phyloP scores from a whole-genome alignment of 2,797 vertebrate species.

The Acanthis flammea region DNA sequence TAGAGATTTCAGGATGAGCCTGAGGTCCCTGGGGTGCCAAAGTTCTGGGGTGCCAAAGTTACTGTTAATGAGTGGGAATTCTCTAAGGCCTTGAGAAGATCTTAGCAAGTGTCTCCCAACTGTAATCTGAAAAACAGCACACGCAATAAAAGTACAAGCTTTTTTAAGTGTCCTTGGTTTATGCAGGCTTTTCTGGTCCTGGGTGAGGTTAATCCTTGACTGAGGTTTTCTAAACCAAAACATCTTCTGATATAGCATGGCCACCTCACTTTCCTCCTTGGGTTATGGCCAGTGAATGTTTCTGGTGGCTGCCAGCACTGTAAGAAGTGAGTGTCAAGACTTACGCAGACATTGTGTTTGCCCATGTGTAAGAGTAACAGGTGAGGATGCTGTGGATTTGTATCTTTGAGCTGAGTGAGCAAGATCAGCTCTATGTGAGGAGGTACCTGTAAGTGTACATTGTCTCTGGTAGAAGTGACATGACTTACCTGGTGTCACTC shows the following conservation, averaged over 20 bases:
- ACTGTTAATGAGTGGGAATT: not conserved
- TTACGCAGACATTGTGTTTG: fast-evolving
- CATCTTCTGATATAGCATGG: not conserved
- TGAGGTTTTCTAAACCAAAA: not conserved
- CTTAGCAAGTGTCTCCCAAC: not conserved
- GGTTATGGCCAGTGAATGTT: not conserved
- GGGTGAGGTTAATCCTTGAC: not conserved
- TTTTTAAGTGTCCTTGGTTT: not conserved
- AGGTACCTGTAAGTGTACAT: fast-evolving
- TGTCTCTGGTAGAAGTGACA: not conserved
- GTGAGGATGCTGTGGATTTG: not conserved
- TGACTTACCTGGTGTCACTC: not conserved
- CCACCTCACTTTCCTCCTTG: not conserved
- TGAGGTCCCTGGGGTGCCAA: not conserved
- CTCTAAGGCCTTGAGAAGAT: not conserved
- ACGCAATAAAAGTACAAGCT: not conserved
- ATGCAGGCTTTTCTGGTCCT: fast-evolving
- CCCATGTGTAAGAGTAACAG: fast-evolving
- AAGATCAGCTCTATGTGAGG: fast-evolving
- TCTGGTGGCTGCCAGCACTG: not conserved
- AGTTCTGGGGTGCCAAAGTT: not conserved
- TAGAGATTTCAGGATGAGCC: not conserved
- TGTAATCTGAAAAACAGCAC: not conserved
- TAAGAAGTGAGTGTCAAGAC: not conserved
- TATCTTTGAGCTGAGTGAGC: not conserved